Percentiles rank a stretch among this genome's conserved stretches.
Evolutionary conservation across 2,113 vertebrate genomes (phyloP).

Genomic region (Callocephalon fimbriatum): DNA sequence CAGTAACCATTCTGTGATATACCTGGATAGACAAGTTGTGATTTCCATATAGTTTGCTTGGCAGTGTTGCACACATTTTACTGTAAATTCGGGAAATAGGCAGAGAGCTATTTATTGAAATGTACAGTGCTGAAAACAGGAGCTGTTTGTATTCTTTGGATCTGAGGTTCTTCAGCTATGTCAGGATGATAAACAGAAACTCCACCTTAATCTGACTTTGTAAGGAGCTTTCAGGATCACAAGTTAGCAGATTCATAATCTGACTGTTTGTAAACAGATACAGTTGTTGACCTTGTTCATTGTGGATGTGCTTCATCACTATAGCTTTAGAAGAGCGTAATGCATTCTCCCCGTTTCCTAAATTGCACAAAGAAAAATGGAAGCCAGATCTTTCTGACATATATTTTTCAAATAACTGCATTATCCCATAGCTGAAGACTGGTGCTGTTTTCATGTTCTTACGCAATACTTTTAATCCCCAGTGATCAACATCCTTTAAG

Average conservation of each 20-base stretch:
- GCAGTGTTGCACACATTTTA: not conserved
- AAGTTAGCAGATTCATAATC: constrained; percentile 59
- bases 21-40: not conserved
- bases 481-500: not conserved
- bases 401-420: not conserved
- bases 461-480: constrained; percentile 48
- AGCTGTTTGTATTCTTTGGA: not conserved
- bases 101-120: not conserved
- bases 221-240: constrained; percentile 62
- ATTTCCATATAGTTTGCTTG: not conserved
- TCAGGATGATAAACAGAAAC: constrained; percentile 29
- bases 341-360: not conserved
- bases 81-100: not conserved
- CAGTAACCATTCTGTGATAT: not conserved
- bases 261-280: constrained; percentile 67
- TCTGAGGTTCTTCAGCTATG: not conserved
- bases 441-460: constrained; percentile 18
- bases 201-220: constrained; percentile 42
- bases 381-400: not conserved
- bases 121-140: not conserved
- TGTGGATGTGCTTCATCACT: not conserved
- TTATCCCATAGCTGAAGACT: not conserved
- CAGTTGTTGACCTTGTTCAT: constrained; percentile 15
- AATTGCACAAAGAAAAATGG: not conserved
- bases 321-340: not conserved